phyloP scores from a whole-genome alignment of 1,140 invertebrate species.

The Aphaenogaster floridana region DNA sequence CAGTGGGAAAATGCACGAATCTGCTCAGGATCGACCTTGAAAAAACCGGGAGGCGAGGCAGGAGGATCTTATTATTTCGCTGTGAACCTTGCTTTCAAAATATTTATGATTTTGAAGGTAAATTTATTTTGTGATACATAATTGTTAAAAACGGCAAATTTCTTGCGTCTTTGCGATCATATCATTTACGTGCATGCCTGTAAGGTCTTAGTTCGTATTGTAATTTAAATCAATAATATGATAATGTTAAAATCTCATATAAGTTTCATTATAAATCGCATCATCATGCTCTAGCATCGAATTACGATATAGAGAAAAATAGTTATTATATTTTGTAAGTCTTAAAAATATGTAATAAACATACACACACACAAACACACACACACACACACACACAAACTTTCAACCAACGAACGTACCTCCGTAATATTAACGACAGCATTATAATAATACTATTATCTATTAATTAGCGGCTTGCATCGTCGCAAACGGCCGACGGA shows the following conservation, averaged over 20 bases:
- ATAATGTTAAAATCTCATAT: neutral
- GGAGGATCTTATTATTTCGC: neutral
- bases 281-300: neutral
- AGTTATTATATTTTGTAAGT: neutral
- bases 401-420: neutral
- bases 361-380: too few species aligned
- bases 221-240: neutral
- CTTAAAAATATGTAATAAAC: neutral
- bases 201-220: neutral
- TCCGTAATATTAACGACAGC: neutral
- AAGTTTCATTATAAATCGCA: neutral
- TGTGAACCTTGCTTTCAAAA: neutral
- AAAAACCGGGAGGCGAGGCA: neutral
- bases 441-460: slow-evolving; percentile 5
- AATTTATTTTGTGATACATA: neutral
- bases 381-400: too few species aligned
- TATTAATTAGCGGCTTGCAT: slow-evolving; percentile 21
- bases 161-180: neutral
- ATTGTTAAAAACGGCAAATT: neutral
- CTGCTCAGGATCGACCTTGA: neutral
- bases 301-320: neutral
- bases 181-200: too few species aligned
- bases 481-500: neutral
- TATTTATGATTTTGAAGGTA: neutral
- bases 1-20: slow-evolving; percentile 1